A percentile compares a stretch with the other conserved stretches of the same genome.
Evolutionary conservation across 2,888 invertebrate species (phyloP).

Genomic region (Caenorhabditis sulstoni): DNA sequence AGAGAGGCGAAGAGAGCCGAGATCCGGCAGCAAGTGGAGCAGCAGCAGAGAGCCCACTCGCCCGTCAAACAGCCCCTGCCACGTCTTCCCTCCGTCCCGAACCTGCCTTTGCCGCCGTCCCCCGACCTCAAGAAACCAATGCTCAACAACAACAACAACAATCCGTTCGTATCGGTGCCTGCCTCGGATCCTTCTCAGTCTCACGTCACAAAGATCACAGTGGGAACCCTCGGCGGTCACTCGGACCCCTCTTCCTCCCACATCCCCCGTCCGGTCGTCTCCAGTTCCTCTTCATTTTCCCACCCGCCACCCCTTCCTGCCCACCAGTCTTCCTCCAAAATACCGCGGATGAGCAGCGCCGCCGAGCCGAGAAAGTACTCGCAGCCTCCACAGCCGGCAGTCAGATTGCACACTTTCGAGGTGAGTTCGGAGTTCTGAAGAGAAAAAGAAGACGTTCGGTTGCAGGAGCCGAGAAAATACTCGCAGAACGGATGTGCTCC

Average conservation of each 20-base stretch:
- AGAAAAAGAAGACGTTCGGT: not conserved
- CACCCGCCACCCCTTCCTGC: conserved; percentile 49
- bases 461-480: conserved; percentile 44
- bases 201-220: conserved; percentile 60
- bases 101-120: conserved; percentile 31
- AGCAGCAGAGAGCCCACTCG: conserved; percentile 35
- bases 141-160: conserved; percentile 48
- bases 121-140: conserved; percentile 38
- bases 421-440: conserved; percentile 3
- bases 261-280: conserved; percentile 56
- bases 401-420: conserved; percentile 35
- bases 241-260: conserved; percentile 31
- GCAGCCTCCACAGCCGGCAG: conserved; percentile 42
- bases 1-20: conserved; percentile 55
- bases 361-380: conserved; percentile 42
- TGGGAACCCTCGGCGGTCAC: conserved; percentile 39
- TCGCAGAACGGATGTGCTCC: conserved; percentile 38
- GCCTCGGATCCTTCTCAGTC: conserved; percentile 10
- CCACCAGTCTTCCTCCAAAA: conserved; percentile 46
- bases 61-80: conserved; percentile 17
- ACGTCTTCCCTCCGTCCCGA: conserved; percentile 16
- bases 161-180: conserved; percentile 30
- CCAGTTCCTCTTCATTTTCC: conserved; percentile 41
- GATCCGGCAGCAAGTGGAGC: conserved; percentile 51
- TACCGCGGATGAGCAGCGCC: conserved; percentile 52